Evolutionary conservation across 2,888 invertebrate species (phyloP), one percentile per base, ranked within the genome.

Genomic region (Noctua janthina): DNA sequence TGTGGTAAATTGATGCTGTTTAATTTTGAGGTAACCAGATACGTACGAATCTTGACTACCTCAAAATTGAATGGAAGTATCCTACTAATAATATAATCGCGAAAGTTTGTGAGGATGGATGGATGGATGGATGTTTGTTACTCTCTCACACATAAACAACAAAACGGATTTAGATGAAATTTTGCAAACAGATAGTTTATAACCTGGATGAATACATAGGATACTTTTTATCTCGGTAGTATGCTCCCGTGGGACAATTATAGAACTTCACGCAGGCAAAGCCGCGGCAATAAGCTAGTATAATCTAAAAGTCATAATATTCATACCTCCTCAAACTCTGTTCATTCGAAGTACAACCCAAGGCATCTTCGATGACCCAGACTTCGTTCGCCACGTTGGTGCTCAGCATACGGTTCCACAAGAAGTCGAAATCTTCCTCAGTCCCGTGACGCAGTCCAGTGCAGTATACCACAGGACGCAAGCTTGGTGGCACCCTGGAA

Each of bases 381-480:
- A 97, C 97, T 91, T 98, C 98, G 17, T 97, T 97, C 0, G 97
- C 97, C 1, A 98, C 94, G 73, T 97, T 97, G 0, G 97, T 96
- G 0, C 93, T 93, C 29, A 93, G 86, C 95, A 98, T 98, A 62
- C 97, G 96, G 5, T 96, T 90, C 97, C 98, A 98, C 23, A 98
- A 92, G 90, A 97, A 97, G 1, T 98, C 94, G 97, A 98, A 98
- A 83, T 98, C 98, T 0, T 95, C 94, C 13, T 93, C 94, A 2
- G 94, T 94, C 0, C 98, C 98, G 73, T 96, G 91, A 20, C 97
- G 95, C 6, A 98, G 92, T 0, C 97, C 98, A 35, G 96, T 97
- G 92, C 98, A 98, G 93, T 98, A 98, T 0, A 98, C 97, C 0
- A 97, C 95, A 0, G 96, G 92, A 79, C 98, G 97, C 5, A 97